Percentiles rank a stretch among this genome's conserved stretches.
These are phyloP conservation scores for Periphyllus acericola DNA, from an alignment of 2,888 invertebrate species.

Conservation along the genomic window DNA sequence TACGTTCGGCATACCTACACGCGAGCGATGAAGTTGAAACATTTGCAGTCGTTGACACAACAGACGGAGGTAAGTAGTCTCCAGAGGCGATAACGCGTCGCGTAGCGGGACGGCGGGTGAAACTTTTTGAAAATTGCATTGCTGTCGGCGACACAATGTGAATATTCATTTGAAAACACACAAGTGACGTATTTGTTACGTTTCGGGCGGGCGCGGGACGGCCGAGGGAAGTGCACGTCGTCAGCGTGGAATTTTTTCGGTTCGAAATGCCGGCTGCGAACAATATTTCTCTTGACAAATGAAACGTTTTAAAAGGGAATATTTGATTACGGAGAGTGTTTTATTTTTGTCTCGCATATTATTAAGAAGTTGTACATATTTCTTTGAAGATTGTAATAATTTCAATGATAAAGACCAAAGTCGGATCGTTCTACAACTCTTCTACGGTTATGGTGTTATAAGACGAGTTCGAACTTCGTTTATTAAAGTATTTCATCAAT, in stretches of 20 bases:
- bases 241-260: background rate
- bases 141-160: background rate
- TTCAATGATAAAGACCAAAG: slow-evolving; percentile 37
- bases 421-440: slow-evolving; percentile 7
- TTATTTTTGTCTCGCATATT: slow-evolving; percentile 29
- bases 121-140: background rate
- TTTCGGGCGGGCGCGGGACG: background rate
- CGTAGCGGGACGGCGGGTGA: background rate
- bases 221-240: background rate
- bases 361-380: slow-evolving; percentile 24
- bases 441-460: background rate
- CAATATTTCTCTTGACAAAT: slow-evolving; percentile 36
- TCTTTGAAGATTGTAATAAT: slow-evolving; percentile 30
- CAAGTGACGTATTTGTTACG: slow-evolving; percentile 17
- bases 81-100: background rate
- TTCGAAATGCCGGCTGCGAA: background rate
- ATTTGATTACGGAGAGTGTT: slow-evolving; percentile 31
- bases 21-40: slow-evolving; percentile 47
- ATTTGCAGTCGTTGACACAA: slow-evolving; percentile 50
- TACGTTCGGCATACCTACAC: background rate
- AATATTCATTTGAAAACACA: slow-evolving; percentile 11
- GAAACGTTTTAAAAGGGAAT: slow-evolving; percentile 32
- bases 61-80: slow-evolving; percentile 39
- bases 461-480: background rate
- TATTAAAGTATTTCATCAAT: no score